phyloP scores from a whole-genome alignment of 2,113 vertebrate genomes.

The Nannobrachium achirus region DNA sequence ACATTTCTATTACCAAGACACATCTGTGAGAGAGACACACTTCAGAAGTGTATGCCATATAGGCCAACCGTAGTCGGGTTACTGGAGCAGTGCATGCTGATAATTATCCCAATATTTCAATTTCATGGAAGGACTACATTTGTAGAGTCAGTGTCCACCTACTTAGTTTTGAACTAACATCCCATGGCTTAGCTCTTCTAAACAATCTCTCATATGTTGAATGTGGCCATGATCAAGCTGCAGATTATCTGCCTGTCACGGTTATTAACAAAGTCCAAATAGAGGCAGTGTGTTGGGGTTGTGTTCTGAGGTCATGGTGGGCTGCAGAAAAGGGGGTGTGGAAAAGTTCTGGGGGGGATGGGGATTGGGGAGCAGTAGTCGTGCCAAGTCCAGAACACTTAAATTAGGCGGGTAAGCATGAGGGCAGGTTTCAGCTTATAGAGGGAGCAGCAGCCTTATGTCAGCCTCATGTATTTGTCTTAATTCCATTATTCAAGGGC shows the following conservation, averaged over 20 bases:
- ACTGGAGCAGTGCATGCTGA: background rate
- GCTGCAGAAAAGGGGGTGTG: constrained; percentile 63
- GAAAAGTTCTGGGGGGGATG: constrained; percentile 39
- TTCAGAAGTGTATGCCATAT: constrained; percentile 31
- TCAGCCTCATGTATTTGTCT: constrained; percentile 21
- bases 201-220: background rate
- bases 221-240: constrained; percentile 16
- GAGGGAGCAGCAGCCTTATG: constrained; percentile 22
- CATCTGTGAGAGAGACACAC: constrained; percentile 53
- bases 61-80: constrained; percentile 1
- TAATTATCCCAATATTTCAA: background rate
- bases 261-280: constrained; percentile 24
- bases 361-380: constrained; percentile 29
- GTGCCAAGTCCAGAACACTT: constrained; percentile 69
- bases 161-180: background rate
- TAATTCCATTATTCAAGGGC: constrained; percentile 15
- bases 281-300: constrained; percentile 36
- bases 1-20: constrained; percentile 75
- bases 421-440: constrained; percentile 42
- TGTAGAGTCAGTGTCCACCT: background rate
- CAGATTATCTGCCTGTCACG: constrained; percentile 28
- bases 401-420: constrained; percentile 63
- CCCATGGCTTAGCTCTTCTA: background rate
- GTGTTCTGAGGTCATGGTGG: constrained; percentile 53
- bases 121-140: too few species aligned